Base-by-base conservation (phyloP, 2,888 invertebrate genomes). In the Eupithecia centaureata region DNA sequence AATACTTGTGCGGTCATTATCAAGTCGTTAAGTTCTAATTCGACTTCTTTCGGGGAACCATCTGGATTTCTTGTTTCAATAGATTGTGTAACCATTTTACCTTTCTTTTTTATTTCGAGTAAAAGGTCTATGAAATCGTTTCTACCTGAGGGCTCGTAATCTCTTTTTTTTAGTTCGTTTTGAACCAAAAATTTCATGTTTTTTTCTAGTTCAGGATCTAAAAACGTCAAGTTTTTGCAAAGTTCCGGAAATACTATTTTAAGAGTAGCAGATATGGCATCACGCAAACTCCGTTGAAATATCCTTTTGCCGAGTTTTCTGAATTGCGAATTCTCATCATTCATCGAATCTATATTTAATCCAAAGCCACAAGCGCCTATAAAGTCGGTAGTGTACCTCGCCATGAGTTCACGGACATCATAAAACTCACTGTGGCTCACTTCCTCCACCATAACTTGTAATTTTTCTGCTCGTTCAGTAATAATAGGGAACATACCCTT, bases 311-410 rank as follows among this genome's bases (percentile, higher is more conserved):
- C 92, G 13, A 92, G 76, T 79, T 82, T 86, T 71, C 90, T 82
- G 59, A 92, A 92, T 58, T 87, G 83, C 0, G 91, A 91, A 65
- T 89, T 87, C 76, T 90, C 89, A 27, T 88, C 83, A 42, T 75
- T 82, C 22, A 92, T 76, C 1, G 90, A 74, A 66, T 91, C 89
- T 84, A 87, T 89, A 63, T 91, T 82, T 5, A 92, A 85, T 15
- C 92, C 92, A 73, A 92, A 92, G 15, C 88, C 91, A 73, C 91
- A 91, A 0, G 83, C 89, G 5, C 92, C 92, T 12, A 92, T 91
- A 68, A 91, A 90, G 71, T 92, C 92, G 5, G 90, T 91, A 0
- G 91, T 91, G 51, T 90, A 92, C 57, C 92, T 83, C 2, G 91
- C 91, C 90, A 92, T 91, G 0, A 91, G 82, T 70, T 92, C 92